Conservation (phyloP, 2,888 invertebrate species). For the Chalcosyrphus nemorum region DNA sequence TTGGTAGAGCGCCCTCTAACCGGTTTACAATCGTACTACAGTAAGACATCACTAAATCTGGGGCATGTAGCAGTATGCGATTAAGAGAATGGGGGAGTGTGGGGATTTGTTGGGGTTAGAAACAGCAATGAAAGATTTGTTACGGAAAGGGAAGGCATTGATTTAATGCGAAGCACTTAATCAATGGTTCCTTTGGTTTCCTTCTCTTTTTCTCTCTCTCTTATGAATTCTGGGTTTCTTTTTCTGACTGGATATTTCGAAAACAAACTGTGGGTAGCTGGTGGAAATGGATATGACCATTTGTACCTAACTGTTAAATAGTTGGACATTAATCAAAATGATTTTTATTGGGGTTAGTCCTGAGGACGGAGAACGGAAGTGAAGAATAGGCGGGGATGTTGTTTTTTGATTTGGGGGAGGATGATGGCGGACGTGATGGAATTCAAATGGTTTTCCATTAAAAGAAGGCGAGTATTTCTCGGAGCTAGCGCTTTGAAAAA, state of each 20-base stretch:
- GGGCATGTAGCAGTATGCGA: constrained; percentile 61
- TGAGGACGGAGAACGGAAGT: not conserved
- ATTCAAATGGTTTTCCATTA: constrained; percentile 52
- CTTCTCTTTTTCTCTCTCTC: not conserved
- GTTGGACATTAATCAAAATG: constrained; percentile 71
- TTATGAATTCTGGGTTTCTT: not conserved
- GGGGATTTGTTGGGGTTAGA: constrained; percentile 10
- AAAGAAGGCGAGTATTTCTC: not conserved
- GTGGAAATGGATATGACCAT: constrained; percentile 67
- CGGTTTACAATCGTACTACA: constrained; percentile 33
- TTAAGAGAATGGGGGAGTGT: constrained; percentile 26
- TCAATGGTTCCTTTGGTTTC: constrained; percentile 74
- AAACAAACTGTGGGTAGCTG: constrained; percentile 47
- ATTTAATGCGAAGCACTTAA: constrained; percentile 79
- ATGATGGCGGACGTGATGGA: constrained; percentile 46
- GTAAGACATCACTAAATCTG: constrained; percentile 56
- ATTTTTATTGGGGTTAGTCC: constrained; percentile 61
- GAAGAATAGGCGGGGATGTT: not conserved
- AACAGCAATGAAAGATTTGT: constrained; percentile 50
- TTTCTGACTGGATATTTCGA: constrained; percentile 12
- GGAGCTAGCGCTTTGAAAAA: not conserved
- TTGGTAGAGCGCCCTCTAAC: constrained; percentile 32
- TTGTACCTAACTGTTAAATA: constrained; percentile 72
- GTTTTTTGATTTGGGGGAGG: constrained; percentile 28
- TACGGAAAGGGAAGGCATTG: constrained; percentile 75